These are phyloP conservation scores for Cataglyphis rosenhaueri DNA, from an alignment of 2,888 invertebrate species.

Conservation along the genomic window DNA sequence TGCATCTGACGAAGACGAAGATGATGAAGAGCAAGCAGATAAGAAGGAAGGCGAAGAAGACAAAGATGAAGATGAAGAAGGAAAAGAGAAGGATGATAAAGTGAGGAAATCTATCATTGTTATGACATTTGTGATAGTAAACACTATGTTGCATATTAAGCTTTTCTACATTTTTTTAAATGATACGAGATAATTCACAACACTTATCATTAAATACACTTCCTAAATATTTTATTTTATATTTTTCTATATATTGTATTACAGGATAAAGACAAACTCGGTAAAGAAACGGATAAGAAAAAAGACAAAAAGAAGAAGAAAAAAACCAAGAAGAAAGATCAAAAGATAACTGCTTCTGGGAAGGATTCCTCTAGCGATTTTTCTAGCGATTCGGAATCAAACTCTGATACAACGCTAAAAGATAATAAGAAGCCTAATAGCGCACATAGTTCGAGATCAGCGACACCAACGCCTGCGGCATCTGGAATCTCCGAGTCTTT, in stretches of 20 bases:
- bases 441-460: constrained; percentile 87
- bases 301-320: constrained; percentile 84
- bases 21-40: constrained; percentile 93
- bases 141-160: neutral
- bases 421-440: constrained; percentile 86
- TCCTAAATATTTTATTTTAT: neutral
- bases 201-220: neutral
- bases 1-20: constrained; percentile 95
- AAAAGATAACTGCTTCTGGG: constrained; percentile 75
- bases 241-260: constrained; percentile 25
- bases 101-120: constrained; percentile 79
- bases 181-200: neutral
- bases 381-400: constrained; percentile 82
- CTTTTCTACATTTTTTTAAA: neutral
- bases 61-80: constrained; percentile 89
- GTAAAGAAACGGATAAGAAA: constrained; percentile 84
- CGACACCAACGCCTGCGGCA: constrained; percentile 84
- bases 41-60: constrained; percentile 92
- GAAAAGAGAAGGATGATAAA: constrained; percentile 88
- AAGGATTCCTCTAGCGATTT: constrained; percentile 84
- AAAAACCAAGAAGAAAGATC: constrained; percentile 81
- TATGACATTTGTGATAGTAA: constrained; percentile 32
- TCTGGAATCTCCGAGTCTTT: constrained; percentile 81
- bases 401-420: constrained; percentile 77
- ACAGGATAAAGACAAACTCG: constrained; percentile 86